phyloP scores from a whole-genome alignment of 2,888 invertebrate genomes.

The Oligia latruncula region DNA sequence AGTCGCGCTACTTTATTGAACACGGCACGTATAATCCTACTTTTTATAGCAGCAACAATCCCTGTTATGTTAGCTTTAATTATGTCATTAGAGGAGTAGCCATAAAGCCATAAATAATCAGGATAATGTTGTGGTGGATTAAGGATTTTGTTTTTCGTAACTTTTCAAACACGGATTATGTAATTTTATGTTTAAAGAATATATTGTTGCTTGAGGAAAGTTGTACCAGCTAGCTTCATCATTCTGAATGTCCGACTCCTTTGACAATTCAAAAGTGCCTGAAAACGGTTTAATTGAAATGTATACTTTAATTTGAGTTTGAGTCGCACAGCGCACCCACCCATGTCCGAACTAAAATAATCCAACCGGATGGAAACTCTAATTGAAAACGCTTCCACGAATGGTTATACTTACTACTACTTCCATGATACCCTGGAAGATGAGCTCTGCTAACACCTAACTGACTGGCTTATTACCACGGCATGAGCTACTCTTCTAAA shows the following conservation, averaged over 20 bases:
- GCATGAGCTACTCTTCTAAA: background rate
- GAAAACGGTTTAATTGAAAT: background rate
- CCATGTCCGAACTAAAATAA: background rate
- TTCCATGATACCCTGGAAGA: background rate
- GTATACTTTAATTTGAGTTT: background rate
- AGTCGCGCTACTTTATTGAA: conserved; percentile 82
- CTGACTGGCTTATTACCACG: background rate
- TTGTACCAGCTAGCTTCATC: background rate
- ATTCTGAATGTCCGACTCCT: background rate
- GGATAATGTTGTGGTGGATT: conserved; percentile 31
- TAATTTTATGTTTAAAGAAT: background rate
- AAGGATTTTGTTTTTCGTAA: background rate
- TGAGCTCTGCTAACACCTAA: background rate
- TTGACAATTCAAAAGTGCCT: background rate
- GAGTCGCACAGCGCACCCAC: background rate
- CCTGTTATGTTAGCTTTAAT: conserved; percentile 47
- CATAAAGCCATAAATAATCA: conserved; percentile 27
- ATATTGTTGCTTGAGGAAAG: background rate
- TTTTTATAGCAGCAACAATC: conserved; percentile 60
- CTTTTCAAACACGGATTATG: conserved; percentile 7
- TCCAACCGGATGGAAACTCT: background rate
- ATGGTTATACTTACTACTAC: background rate
- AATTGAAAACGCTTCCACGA: background rate
- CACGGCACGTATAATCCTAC: conserved; percentile 68
- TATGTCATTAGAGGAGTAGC: conserved; percentile 36